Evolutionary conservation across 2,113 vertebrate species (phyloP).

Genomic region (Bettongia penicillata): DNA sequence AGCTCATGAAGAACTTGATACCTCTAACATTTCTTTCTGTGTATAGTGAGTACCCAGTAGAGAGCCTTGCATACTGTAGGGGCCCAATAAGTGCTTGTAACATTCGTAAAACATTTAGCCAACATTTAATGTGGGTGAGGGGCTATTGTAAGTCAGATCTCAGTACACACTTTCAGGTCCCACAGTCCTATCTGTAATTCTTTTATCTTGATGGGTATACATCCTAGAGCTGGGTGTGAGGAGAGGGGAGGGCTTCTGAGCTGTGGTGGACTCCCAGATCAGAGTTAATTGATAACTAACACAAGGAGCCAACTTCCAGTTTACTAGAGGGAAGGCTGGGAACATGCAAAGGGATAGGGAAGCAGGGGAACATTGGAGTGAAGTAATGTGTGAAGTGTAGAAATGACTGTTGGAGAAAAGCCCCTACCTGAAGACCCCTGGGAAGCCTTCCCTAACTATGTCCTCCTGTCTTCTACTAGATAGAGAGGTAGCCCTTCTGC

Average conservation of each 20-base stretch:
- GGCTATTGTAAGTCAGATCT: background rate
- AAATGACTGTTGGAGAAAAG: background rate
- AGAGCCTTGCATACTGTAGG: background rate
- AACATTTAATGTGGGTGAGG: conserved; percentile 15
- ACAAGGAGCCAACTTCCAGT: background rate
- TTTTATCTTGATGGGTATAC: background rate
- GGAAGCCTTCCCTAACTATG: background rate
- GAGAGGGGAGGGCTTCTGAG: background rate
- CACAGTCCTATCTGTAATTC: background rate
- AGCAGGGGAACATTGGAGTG: background rate
- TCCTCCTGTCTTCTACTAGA: background rate
- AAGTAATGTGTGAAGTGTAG: background rate
- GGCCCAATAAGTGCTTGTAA: background rate
- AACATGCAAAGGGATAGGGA: background rate
- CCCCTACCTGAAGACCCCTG: background rate
- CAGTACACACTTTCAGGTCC: background rate
- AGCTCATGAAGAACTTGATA: background rate
- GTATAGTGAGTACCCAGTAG: background rate
- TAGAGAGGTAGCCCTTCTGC: background rate
- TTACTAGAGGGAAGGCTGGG: background rate
- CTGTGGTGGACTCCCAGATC: background rate
- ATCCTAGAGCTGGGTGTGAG: background rate
- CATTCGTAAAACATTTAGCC: conserved; percentile 6
- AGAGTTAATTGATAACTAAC: background rate
- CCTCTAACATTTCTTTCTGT: background rate